phyloP scores from a whole-genome alignment of 2,113 vertebrate genomes.

The Corythornis madagascariensis region DNA sequence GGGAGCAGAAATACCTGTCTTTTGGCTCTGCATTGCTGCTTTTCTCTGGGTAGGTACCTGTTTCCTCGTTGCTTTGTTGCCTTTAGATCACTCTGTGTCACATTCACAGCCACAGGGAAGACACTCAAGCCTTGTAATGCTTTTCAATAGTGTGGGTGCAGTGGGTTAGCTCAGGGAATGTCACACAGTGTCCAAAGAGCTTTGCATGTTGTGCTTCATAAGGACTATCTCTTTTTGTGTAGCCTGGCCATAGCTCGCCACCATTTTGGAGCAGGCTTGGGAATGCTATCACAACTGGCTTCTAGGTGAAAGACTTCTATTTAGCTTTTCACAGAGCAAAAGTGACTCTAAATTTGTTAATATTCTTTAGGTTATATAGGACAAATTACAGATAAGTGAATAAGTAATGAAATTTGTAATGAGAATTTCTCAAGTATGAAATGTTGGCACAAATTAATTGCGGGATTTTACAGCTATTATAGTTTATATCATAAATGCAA shows the following conservation, averaged over 20 bases:
- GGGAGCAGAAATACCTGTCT: neutral
- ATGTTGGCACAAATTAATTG: conserved; percentile 84
- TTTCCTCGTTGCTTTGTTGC: neutral
- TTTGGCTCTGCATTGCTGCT: neutral
- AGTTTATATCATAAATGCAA: conserved; percentile 85
- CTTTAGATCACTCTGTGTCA: neutral
- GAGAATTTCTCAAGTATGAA: conserved; percentile 85
- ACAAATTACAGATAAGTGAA: conserved; percentile 86
- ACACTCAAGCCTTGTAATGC: neutral
- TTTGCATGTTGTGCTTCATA: neutral
- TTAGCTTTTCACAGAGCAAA: conserved; percentile 80
- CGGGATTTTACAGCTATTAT: conserved; percentile 81
- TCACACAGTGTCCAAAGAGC: neutral
- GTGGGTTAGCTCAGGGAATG: neutral
- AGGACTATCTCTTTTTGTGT: neutral
- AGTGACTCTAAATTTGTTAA: conserved; percentile 84
- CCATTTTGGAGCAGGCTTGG: conserved; percentile 12
- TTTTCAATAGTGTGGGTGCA: neutral
- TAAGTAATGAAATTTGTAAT: conserved; percentile 87
- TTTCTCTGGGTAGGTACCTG: neutral
- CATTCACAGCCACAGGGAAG: neutral
- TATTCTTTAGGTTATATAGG: conserved; percentile 84
- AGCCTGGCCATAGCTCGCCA: neutral
- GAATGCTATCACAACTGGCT: conserved; percentile 56
- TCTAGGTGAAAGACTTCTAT: conserved; percentile 73